phyloP scores from a whole-genome alignment of 2,797 vertebrate genomes.

The Capromys pilorides region DNA sequence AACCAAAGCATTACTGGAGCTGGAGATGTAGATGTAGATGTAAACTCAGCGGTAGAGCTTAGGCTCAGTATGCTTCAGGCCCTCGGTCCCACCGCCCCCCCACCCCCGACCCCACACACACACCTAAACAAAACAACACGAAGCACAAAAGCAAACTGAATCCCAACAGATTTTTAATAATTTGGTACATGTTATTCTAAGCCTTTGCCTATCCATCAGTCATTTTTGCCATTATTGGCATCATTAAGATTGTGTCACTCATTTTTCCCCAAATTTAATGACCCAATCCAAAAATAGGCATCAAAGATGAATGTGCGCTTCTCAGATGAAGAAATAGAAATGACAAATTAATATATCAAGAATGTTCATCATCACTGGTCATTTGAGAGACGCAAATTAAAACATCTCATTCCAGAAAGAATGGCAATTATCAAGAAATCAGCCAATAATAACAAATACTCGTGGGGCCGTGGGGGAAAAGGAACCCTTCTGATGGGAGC shows the following conservation, averaged over 20 bases:
- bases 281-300: neutral
- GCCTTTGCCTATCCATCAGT: neutral
- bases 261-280: neutral
- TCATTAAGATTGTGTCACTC: neutral
- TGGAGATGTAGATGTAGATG: too few relatives aligned
- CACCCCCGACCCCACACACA: too few relatives aligned
- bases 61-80: neutral
- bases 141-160: neutral
- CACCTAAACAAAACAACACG: neutral
- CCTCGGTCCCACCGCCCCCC: neutral
- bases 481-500: neutral
- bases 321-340: neutral
- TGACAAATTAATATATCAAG: neutral
- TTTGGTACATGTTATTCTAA: neutral
- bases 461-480: neutral
- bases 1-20: neutral
- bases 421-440: neutral
- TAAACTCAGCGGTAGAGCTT: neutral
- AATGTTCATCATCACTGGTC: neutral
- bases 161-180: neutral
- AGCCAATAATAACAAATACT: neutral
- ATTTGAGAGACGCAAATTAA: neutral
- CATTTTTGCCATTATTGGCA: neutral
- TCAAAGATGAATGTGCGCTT: neutral
- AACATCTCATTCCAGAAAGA: neutral